Percentiles rank a stretch among this genome's conserved stretches.
phyloP scores from a whole-genome alignment of 2,113 vertebrate genomes.

The Chamaetylas fuelleborni region DNA sequence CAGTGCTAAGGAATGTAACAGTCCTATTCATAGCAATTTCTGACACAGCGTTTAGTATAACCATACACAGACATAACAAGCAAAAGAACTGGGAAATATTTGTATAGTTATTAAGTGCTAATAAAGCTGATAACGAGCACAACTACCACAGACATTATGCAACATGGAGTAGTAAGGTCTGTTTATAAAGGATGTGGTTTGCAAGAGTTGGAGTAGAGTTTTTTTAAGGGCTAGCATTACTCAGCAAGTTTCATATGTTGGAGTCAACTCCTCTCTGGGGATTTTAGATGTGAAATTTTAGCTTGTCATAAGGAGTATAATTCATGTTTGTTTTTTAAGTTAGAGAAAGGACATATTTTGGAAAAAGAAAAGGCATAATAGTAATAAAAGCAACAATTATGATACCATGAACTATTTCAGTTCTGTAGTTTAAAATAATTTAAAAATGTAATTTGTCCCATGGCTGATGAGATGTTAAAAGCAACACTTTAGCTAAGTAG shows the following conservation, averaged over 20 bases:
- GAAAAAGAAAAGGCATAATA: neutral
- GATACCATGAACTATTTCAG: neutral
- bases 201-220: neutral
- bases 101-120: neutral
- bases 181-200: conserved; percentile 45
- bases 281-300: neutral
- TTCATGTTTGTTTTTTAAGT: neutral
- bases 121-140: neutral
- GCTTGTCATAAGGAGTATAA: neutral
- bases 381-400: neutral
- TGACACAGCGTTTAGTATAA: conserved; percentile 12
- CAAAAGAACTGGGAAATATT: conserved; percentile 27
- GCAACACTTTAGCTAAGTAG: neutral
- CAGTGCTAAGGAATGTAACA: neutral
- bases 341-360: neutral
- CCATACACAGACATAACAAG: conserved; percentile 43
- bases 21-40: neutral
- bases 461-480: neutral
- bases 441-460: neutral
- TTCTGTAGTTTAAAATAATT: neutral
- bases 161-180: neutral
- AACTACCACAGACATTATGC: conserved; percentile 13
- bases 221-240: conserved; percentile 16
- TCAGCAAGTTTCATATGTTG: conserved; percentile 36
- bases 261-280: neutral